Evolutionary conservation across 2,888 invertebrate species (phyloP).

Genomic region (Aphodius sticticus): DNA sequence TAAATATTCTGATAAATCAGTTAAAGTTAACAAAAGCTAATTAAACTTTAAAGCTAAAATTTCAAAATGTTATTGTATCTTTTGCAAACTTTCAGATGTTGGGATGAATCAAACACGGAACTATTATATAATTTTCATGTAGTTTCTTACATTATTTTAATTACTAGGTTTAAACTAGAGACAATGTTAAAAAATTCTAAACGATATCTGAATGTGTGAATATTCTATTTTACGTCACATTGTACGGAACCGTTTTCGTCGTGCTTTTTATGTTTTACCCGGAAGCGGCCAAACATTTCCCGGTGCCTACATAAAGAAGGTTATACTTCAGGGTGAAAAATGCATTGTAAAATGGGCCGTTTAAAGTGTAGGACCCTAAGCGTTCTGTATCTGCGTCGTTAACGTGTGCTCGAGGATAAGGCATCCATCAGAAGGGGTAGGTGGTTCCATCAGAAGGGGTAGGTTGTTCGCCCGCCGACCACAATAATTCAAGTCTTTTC

Average conservation of each 20-base stretch:
- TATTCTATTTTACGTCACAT: not conserved
- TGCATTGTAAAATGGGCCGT: conserved; percentile 4
- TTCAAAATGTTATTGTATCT: no score
- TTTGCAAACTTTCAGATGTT: no score
- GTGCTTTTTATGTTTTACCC: not conserved
- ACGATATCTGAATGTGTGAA: no score
- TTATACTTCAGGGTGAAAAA: conserved; percentile 4
- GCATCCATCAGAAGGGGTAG: conserved; percentile 4
- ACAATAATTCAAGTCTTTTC: not conserved
- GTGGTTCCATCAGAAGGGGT: not conserved
- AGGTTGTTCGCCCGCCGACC: not conserved
- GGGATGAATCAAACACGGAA: no score
- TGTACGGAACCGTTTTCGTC: not conserved
- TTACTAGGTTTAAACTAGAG: no score
- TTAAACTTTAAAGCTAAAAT: no score
- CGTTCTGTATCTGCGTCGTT: conserved; percentile 4
- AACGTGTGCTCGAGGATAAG: conserved; percentile 4
- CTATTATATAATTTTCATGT: no score
- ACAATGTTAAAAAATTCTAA: no score
- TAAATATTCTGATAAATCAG: no score
- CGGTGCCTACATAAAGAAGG: not conserved
- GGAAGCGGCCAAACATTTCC: not conserved
- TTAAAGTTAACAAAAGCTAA: no score
- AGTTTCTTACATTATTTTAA: no score
- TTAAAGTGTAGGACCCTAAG: not conserved